Percentiles rank a stretch among this genome's conserved stretches.
These are phyloP conservation scores for Drosophila elegans DNA, from an alignment of 1,140 invertebrate genomes.

Conservation along the genomic window DNA sequence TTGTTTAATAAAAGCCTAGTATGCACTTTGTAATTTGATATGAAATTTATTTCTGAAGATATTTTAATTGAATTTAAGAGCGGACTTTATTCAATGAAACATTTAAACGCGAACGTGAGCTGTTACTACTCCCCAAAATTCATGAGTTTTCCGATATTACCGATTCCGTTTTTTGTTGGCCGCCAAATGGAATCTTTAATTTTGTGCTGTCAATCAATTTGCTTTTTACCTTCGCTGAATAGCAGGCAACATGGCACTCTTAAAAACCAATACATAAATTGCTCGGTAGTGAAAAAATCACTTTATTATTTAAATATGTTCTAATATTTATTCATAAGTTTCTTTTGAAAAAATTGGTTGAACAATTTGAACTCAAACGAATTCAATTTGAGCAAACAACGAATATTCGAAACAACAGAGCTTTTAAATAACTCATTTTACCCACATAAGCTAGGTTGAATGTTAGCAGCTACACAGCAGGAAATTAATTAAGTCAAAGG, in stretches of 20 bases:
- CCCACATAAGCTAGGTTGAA: not conserved
- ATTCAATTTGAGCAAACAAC: not conserved
- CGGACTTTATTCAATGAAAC: too few species aligned
- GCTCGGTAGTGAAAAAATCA: not conserved
- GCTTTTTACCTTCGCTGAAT: not conserved
- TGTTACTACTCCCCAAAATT: not conserved
- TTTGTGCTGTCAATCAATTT: not conserved
- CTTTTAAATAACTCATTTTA: too few species aligned
- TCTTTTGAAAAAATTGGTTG: not conserved
- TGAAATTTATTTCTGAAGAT: too few species aligned
- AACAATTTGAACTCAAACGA: not conserved
- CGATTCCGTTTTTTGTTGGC: not conserved
- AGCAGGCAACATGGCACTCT: not conserved
- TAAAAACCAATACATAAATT: not conserved
- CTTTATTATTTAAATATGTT: not conserved
- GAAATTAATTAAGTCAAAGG: slow-evolving; percentile 43
- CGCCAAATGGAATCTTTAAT: slow-evolving; percentile 3
- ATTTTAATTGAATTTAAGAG: too few species aligned
- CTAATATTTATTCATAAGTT: not conserved
- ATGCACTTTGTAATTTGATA: too few species aligned
- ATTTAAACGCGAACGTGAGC: too few species aligned
- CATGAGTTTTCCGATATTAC: not conserved
- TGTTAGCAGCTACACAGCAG: not conserved
- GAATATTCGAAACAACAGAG: too few species aligned
- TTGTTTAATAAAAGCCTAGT: too few species aligned